Evolutionary conservation across 2,888 invertebrate genomes (phyloP).

Genomic region (Lycocerus yunnanus): DNA sequence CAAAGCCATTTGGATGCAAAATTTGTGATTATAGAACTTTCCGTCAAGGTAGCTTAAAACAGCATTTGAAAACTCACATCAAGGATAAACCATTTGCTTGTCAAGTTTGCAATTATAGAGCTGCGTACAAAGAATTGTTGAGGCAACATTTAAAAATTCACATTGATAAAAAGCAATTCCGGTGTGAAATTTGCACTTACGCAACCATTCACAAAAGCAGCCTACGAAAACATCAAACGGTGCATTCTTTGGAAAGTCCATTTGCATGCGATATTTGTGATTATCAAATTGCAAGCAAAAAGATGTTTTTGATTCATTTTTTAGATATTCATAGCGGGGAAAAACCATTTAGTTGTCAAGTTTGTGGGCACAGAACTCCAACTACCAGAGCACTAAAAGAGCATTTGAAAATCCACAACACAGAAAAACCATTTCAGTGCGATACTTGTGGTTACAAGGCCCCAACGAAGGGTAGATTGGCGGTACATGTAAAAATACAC

Average conservation of each 20-base stretch:
- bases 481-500: background rate
- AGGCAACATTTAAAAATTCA: background rate
- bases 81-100: background rate
- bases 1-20: background rate
- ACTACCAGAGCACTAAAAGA: background rate
- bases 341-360: background rate
- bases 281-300: background rate
- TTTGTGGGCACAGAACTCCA: background rate
- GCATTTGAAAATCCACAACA: background rate
- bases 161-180: background rate
- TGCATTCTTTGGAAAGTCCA: background rate
- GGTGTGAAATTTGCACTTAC: background rate
- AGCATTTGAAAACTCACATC: background rate
- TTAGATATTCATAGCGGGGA: background rate
- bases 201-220: background rate
- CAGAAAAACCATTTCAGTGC: background rate
- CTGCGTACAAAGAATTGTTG: background rate
- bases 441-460: background rate
- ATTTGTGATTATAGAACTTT: background rate
- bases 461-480: background rate
- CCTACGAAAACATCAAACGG: background rate
- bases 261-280: background rate
- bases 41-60: background rate
- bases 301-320: background rate
- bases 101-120: background rate